Evolutionary conservation across 2,113 vertebrate species (phyloP).

Genomic region (Miniopterus natalensis): DNA sequence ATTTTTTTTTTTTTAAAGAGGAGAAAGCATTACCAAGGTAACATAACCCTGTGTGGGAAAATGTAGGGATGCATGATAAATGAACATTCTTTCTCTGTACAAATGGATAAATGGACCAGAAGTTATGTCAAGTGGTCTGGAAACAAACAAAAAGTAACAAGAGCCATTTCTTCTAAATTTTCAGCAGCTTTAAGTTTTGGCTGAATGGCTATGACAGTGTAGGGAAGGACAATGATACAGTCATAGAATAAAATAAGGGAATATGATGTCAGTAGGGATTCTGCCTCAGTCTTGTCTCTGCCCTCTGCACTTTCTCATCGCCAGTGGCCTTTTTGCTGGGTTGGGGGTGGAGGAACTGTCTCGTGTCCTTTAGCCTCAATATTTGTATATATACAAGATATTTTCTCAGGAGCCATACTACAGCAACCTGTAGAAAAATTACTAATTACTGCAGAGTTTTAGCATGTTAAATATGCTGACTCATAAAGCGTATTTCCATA

Average conservation of each 20-base stretch:
- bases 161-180: neutral
- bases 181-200: neutral
- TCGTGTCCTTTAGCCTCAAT: neutral
- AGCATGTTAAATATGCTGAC: neutral
- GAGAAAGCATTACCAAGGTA: neutral
- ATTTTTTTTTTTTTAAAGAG: neutral
- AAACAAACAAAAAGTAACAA: slow-evolving; percentile 9
- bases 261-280: neutral
- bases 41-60: neutral
- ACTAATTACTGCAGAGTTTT: neutral
- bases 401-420: neutral
- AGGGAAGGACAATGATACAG: neutral
- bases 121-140: neutral
- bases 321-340: rapidly evolving
- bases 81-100: neutral
- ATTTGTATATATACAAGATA: neutral
- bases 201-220: neutral
- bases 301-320: no score
- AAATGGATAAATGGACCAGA: neutral
- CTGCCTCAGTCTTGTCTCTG: neutral
- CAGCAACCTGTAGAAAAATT: neutral
- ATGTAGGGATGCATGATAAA: neutral
- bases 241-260: neutral
- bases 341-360: rapidly evolving
- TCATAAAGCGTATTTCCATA: slow-evolving; percentile 7